Evolutionary conservation across 2,888 invertebrate genomes (phyloP), one percentile per base, ranked within the genome.

Genomic region (Heterodera filipjevi): DNA sequence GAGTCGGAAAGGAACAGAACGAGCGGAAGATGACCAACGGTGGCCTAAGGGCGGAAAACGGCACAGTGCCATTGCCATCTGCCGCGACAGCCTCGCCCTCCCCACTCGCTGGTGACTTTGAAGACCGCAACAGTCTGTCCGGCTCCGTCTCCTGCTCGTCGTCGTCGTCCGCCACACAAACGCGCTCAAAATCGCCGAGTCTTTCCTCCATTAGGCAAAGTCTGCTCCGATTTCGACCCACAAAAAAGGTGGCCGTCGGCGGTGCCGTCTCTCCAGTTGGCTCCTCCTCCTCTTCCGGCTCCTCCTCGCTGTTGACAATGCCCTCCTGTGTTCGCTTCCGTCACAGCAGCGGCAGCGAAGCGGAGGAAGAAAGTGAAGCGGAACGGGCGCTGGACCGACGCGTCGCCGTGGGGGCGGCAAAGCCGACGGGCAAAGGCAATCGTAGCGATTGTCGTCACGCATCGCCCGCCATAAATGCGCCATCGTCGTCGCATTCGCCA

Each of bases 141-240:
- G 68, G 46, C 19, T 75, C 75, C 30, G 33, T 68, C 32, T 75
- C 75, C 22, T 32, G 46, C 30, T 66, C 75, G 14, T 75, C 75
- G 10, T 66, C 75, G 22, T 59, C 75, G 30, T 59, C 75, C 16
- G 46, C 75, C 35, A 59, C 64, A 39, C 33, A 39, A 30, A 64
- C 70, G 27, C 49, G 71, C 16, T 46, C 79, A 19, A 81, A 81
- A 59, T 82, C 79, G 33, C 81, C 81, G 2, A 78, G 79, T 49
- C 72, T 81, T 53, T 66, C 82, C n/a, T 71, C 49, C 32, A 70
- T 81, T 33, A 49, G 76, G 32, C 76, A 82, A 53, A 77, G 81
- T 39, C 76, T 81, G 39, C 59, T 75, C 44, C 75, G 75, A 33
- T 64, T 66, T 32, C 75, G 75, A 14, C 75, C 75, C 27, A 27